Evolutionary conservation across 2,888 invertebrate species (phyloP).

Genomic region (Drosophila mayaguana): DNA sequence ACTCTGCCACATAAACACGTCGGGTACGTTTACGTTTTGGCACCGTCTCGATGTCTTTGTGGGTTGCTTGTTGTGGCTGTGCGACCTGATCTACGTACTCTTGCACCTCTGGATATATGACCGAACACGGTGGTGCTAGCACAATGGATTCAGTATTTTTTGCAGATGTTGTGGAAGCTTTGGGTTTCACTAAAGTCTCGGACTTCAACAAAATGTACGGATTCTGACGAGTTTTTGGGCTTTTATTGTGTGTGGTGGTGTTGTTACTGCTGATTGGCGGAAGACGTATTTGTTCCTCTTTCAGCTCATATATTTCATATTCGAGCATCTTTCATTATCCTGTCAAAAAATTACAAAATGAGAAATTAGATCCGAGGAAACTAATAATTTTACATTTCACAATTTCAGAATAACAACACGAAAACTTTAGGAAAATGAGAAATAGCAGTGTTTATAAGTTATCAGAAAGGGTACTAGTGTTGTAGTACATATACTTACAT

Average conservation of each 20-base stretch:
- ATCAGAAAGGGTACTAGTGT: not conserved
- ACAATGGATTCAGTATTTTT: not conserved
- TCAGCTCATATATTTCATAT: conserved; percentile 82
- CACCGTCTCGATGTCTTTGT: conserved; percentile 8
- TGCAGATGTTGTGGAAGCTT: conserved; percentile 29
- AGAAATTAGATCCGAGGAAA: conserved; percentile 3
- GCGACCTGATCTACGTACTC: conserved; percentile 44
- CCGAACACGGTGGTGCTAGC: conserved; percentile 2
- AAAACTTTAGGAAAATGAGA: not conserved
- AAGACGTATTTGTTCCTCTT: conserved; percentile 83
- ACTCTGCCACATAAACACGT: conserved; percentile 60
- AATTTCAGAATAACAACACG: not conserved
- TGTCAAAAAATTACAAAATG: conserved; percentile 47
- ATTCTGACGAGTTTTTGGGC: conserved; percentile 5
- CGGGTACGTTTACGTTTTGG: conserved; percentile 53
- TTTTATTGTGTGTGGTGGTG: conserved; percentile 22
- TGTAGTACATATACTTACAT: too few relatives aligned
- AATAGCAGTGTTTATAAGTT: not conserved
- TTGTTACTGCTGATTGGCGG: conserved; percentile 60
- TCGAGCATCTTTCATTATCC: conserved; percentile 84
- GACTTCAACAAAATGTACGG: conserved; percentile 2
- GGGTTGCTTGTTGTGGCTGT: conserved; percentile 13
- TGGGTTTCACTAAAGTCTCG: conserved; percentile 1
- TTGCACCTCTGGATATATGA: conserved; percentile 42
- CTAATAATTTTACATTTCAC: too few relatives aligned